Percentiles rank a stretch among this genome's conserved stretches.
These are phyloP conservation scores for Caenorhabditis virilis DNA, from an alignment of 2,888 invertebrate genomes.

Conservation along the genomic window DNA sequence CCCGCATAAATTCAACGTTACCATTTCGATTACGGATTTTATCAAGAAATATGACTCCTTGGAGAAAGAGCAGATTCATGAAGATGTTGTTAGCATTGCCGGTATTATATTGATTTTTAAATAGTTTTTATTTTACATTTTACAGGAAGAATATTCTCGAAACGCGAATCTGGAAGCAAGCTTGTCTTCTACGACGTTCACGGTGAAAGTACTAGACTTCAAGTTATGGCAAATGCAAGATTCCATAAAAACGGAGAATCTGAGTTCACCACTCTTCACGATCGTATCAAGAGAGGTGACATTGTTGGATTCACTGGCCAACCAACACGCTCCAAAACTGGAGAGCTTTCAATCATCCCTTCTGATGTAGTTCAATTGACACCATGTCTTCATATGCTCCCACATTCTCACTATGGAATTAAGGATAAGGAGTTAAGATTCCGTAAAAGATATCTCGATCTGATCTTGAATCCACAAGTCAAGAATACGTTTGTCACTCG, in stretches of 20 bases:
- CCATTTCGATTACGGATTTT: conserved; percentile 84
- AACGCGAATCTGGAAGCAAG: conserved; percentile 88
- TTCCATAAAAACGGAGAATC: conserved; percentile 72
- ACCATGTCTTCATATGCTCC: conserved; percentile 96
- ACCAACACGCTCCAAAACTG: conserved; percentile 85
- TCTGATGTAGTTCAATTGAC: conserved; percentile 82
- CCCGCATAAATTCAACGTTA: conserved; percentile 94
- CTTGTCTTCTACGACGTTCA: conserved; percentile 94
- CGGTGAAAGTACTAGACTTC: conserved; percentile 89
- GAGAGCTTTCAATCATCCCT: conserved; percentile 93
- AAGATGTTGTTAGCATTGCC: conserved; percentile 79
- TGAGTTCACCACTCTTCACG: conserved; percentile 80
- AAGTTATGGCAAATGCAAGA: conserved; percentile 71
- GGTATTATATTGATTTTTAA: conserved; percentile 72
- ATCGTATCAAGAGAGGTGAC: conserved; percentile 88
- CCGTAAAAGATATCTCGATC: conserved; percentile 91
- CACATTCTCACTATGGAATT: conserved; percentile 93
- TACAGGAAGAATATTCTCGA: conserved; percentile 83
- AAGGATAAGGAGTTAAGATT: conserved; percentile 84
- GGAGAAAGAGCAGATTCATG: conserved; percentile 76
- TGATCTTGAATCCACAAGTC: conserved; percentile 91
- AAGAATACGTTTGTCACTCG: conserved; percentile 80
- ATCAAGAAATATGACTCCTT: conserved; percentile 81
- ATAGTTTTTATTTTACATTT: too few species aligned
- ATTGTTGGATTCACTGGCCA: conserved; percentile 73